Conservation (phyloP, 1,140 invertebrate species). For the Laupala kohalensis region DNA sequence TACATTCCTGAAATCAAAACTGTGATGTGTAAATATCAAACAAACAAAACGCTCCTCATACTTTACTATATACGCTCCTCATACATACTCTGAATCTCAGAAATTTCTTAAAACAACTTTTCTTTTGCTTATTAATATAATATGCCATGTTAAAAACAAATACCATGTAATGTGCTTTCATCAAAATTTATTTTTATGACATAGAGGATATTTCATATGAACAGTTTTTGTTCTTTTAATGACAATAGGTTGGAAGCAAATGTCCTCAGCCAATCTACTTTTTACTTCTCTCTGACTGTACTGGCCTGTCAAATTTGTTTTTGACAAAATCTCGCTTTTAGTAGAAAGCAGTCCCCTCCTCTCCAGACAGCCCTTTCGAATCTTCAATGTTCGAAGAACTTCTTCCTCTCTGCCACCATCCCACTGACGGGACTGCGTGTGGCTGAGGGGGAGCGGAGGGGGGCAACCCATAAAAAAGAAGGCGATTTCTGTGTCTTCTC, state of each 20-base stretch:
- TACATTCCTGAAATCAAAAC: no score
- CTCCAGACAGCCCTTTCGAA: background rate
- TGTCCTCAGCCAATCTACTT: background rate
- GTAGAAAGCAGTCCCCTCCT: slow-evolving; percentile 4
- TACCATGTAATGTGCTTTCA: no score
- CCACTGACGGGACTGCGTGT: slow-evolving; percentile 37
- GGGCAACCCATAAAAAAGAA: slow-evolving; percentile 18
- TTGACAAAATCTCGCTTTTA: background rate
- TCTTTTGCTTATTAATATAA: no score
- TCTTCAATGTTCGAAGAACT: slow-evolving; percentile 41
- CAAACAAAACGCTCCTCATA: no score
- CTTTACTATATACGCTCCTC: no score
- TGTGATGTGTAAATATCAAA: no score
- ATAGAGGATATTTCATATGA: slow-evolving; percentile 2
- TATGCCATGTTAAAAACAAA: no score
- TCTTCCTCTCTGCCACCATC: slow-evolving; percentile 55
- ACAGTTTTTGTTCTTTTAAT: slow-evolving; percentile 8
- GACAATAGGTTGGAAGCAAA: slow-evolving; percentile 1
- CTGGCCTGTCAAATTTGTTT: background rate
- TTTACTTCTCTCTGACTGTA: background rate
- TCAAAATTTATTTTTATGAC: slow-evolving; percentile 2
- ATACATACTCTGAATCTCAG: no score
- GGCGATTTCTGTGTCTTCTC: slow-evolving; percentile 13
- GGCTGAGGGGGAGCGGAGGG: slow-evolving; percentile 13
- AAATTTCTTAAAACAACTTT: no score